Evolutionary conservation across 1,140 invertebrate genomes (phyloP).

Genomic region (Eufriesea mexicana): DNA sequence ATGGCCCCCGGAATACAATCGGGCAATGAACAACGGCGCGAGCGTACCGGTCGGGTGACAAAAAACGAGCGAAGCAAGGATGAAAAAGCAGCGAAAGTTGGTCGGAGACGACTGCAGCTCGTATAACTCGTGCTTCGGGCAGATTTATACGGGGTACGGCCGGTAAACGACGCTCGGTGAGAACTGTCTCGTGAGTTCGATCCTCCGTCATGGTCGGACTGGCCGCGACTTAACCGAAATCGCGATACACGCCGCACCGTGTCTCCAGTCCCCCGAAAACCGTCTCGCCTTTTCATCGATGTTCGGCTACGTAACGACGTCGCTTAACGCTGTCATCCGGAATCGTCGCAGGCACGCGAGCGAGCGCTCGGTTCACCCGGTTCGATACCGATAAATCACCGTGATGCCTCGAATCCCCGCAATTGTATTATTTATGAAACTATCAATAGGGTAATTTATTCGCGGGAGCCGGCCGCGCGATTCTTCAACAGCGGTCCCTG

Average conservation of each 20-base stretch:
- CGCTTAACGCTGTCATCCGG: too few species aligned
- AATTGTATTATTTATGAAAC: conserved; percentile 50
- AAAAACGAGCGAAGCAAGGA: background rate
- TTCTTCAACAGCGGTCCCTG: conserved; percentile 30
- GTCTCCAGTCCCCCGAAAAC: background rate
- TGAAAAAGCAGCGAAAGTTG: background rate
- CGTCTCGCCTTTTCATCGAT: background rate
- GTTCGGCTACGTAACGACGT: too few species aligned
- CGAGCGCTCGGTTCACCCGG: background rate
- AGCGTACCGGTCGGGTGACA: background rate
- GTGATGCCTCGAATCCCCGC: background rate
- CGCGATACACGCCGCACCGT: background rate
- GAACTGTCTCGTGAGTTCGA: conserved; percentile 48
- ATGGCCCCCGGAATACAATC: background rate
- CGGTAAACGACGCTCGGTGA: conserved; percentile 41
- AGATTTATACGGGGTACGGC: conserved; percentile 38
- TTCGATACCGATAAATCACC: conserved; percentile 19
- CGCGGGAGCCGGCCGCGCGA: conserved; percentile 19
- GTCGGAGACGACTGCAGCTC: conserved; percentile 6
- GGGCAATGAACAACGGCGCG: background rate
- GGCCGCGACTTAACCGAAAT: background rate
- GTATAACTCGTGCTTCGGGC: conserved; percentile 25
- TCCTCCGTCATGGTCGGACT: background rate
- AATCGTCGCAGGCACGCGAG: conserved; percentile 1
- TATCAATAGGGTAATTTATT: conserved; percentile 50